Conservation (phyloP, 2,888 invertebrate genomes). For the Pycnomerus fuliginosus region DNA sequence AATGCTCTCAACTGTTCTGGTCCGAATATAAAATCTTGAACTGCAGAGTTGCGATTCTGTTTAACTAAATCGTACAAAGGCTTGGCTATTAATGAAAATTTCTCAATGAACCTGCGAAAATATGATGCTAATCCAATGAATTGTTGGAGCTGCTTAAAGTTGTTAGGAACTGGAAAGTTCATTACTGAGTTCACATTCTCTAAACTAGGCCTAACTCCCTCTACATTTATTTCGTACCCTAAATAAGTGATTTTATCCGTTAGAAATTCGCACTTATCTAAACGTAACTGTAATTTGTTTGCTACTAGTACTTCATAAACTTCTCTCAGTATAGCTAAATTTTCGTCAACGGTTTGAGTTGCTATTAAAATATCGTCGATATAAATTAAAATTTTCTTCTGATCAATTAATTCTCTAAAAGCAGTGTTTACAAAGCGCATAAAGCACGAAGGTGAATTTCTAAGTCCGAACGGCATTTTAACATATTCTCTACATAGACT, state of each 20-base stretch:
- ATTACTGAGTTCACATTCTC: conserved; percentile 1
- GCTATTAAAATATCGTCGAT: conserved; percentile 11
- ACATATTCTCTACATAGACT: conserved; percentile 7
- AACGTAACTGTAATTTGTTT: background rate
- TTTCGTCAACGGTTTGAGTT: background rate
- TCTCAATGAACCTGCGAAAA: conserved; percentile 3
- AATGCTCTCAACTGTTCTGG: background rate
- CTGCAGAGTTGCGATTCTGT: background rate
- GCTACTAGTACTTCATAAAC: background rate
- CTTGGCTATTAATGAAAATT: background rate
- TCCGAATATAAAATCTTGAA: background rate
- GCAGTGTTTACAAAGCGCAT: conserved; percentile 3
- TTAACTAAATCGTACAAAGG: background rate
- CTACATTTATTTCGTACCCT: conserved; percentile 1
- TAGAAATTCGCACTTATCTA: conserved; percentile 3
- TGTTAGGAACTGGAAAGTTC: conserved; percentile 2
- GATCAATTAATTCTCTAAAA: conserved; percentile 3
- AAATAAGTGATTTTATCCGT: background rate
- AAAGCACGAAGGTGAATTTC: background rate
- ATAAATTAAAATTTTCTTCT: conserved; percentile 3
- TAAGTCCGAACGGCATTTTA: conserved; percentile 8
- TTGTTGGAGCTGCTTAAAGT: background rate
- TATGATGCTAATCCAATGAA: conserved; percentile 4
- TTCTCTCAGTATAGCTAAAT: conserved; percentile 2
- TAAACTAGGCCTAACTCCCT: background rate